Base-by-base conservation (phyloP, 2,888 invertebrate species). In the Spilosoma lubricipeda region DNA sequence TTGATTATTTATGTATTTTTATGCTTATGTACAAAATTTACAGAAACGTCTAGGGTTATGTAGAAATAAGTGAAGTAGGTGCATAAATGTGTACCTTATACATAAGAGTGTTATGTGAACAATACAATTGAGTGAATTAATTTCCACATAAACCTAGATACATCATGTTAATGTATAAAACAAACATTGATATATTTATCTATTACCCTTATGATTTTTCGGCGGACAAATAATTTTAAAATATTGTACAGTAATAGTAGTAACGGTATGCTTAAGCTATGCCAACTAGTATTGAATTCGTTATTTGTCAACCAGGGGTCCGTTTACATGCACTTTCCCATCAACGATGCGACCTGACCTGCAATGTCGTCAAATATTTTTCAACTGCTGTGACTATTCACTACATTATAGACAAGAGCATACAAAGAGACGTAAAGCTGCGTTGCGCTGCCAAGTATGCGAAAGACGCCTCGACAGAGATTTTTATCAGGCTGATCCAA, bases 371-470 rank as follows among this genome's bases (percentile, higher is more conserved):
- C 94, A 94, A 82, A 93, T 93, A 77, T 96, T 95, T 86, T 93
- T 93, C 81, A 93, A 94, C 79, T 96, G 96, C 83, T 96, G 96
- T 83, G 94, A 95, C 78, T 96, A 95, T 78, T 96, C 96, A 3
- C 81, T 93, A 7, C 96, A 96, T 76, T 95, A 95, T 78, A 90
- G 95, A 64, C 94, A 95, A 74, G 94, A 95, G 72, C 96, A 96
- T 80, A 95, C 96, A 15, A 96, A 95, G 80, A 86, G 95, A 56
- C 91, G 95, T 3, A 95, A 95, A 81, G 93, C 95, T 0, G 93
- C 94, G 0, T 84, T 95, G 9, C 91, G 96, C 5, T 96, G 96
- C 79, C 96, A 96, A 88, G 95, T 96, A 7, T 96, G 96, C 82
- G 96, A 96, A 83, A 94, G 94, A 82, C 90, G 92, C 2, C 89